Evolutionary conservation across 1,140 invertebrate genomes (phyloP), one percentile per base, ranked within the genome.

Genomic region (Dendrolimus punctatus): DNA sequence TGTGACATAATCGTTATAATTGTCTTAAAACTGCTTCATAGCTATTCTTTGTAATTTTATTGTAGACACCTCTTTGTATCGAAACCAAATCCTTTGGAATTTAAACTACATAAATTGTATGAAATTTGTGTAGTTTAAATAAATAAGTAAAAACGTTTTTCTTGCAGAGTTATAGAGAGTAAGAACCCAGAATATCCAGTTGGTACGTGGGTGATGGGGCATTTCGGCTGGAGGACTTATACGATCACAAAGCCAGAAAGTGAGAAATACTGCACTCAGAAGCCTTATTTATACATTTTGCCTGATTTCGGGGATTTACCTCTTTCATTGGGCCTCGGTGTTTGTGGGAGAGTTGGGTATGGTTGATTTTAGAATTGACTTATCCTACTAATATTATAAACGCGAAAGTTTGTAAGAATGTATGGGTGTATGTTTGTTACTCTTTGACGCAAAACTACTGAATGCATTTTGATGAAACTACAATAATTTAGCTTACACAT

Each of bases 321-420:
- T 4, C 7, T 73, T 5, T 91, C 91, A 4, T 71, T 90, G 9
- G 85, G 68, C 4, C 68, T 92, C 8, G 91, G 91, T 37, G 70
- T 86, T n/a, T 68, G 91, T 49, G 91, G 91, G 57, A 90, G 91
- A 88, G 87, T 90, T 48, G 91, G 91, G 91, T 90, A 82, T 66
- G 62, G 41, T 7, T 8, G 42, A 6, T 40, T 8, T 41, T 8
- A 8, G 39, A 10, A 50, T 46, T 23, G 23, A 23, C 1, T 23
- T 23, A 23, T 23, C n/a, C n/a, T n/a, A n/a, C n/a, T n/a, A n/a
- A n/a, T n/a, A n/a, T n/a, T n/a, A n/a, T n/a, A n/a, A n/a, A n/a
- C n/a, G n/a, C n/a, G n/a, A n/a, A n/a, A n/a, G n/a, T n/a, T n/a
- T n/a, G n/a, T n/a, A n/a, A n/a, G n/a, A n/a, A n/a, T n/a, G n/a